Conservation (phyloP, 2,797 vertebrate genomes). For the Typhlichthys eigenmanni region DNA sequence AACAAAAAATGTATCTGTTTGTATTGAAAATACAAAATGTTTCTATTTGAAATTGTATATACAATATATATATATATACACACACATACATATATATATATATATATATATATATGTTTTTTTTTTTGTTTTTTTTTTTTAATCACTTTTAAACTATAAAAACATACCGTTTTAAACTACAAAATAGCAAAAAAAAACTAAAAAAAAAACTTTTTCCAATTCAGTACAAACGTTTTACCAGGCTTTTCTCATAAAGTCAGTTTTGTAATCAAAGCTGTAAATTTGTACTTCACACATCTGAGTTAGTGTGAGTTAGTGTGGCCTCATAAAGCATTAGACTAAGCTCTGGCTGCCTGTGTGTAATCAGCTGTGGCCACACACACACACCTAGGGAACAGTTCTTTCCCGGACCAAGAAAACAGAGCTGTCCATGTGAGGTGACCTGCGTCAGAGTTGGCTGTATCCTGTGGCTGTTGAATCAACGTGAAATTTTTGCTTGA, state of each 20-base stretch:
- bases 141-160: too few relatives aligned
- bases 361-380: constrained; percentile 58
- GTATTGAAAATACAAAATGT: constrained; percentile 10
- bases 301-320: background rate
- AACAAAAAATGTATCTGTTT: constrained; percentile 7
- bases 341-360: constrained; percentile 25
- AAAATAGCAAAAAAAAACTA: background rate
- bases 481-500: constrained; percentile 51
- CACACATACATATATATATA: too few relatives aligned
- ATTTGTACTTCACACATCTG: constrained; percentile 6
- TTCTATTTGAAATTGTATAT: background rate
- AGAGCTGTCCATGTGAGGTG: constrained; percentile 23
- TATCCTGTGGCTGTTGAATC: constrained; percentile 53
- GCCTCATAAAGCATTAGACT: constrained; percentile 18
- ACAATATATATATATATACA: too few relatives aligned
- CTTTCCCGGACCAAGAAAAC: constrained; percentile 53
- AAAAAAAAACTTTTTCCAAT: background rate
- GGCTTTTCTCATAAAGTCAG: background rate
- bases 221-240: too few relatives aligned
- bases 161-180: background rate
- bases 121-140: too few relatives aligned
- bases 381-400: constrained; percentile 56
- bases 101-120: too few relatives aligned
- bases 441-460: constrained; percentile 50
- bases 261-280: constrained; percentile 22